Evolutionary conservation across 1,140 invertebrate genomes (phyloP).

Genomic region (Trinorchestia longiramus): DNA sequence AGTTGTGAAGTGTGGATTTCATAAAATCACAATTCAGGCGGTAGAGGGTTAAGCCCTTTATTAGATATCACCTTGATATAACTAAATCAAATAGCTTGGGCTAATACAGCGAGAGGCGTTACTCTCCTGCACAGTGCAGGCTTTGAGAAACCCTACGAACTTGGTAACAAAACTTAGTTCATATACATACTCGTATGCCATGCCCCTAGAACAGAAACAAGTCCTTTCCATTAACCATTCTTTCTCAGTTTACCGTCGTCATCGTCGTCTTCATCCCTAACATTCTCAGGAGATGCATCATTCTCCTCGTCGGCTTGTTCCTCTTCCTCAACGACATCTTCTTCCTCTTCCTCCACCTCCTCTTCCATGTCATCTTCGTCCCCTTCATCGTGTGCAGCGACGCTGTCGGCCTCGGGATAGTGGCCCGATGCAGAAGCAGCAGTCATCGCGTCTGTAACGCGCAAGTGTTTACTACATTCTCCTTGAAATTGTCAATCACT

Average conservation of each 20-base stretch:
- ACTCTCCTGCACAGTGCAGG: too few species aligned
- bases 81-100: too few species aligned
- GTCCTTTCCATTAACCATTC: slow-evolving; percentile 17
- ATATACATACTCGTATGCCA: too few species aligned
- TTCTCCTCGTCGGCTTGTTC: slow-evolving; percentile 56
- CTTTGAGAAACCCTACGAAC: too few species aligned
- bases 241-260: slow-evolving; percentile 56
- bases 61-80: too few species aligned
- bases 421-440: not conserved
- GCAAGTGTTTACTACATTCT: not conserved
- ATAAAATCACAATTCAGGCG: too few species aligned
- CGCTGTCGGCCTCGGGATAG: slow-evolving; percentile 55
- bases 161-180: too few species aligned
- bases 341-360: slow-evolving; percentile 66
- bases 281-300: slow-evolving; percentile 56
- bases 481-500: too few species aligned
- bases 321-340: slow-evolving; percentile 63
- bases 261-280: slow-evolving; percentile 60
- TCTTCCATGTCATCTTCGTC: slow-evolving; percentile 68
- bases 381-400: slow-evolving; percentile 64
- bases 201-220: too few species aligned
- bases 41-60: too few species aligned
- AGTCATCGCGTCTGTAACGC: slow-evolving; percentile 13
- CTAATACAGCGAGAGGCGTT: too few species aligned
- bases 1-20: too few species aligned